A percentile compares a stretch with the other conserved stretches of the same genome.
Evolutionary conservation across 2,113 vertebrate species (phyloP).

Genomic region (Mugil cephalus): DNA sequence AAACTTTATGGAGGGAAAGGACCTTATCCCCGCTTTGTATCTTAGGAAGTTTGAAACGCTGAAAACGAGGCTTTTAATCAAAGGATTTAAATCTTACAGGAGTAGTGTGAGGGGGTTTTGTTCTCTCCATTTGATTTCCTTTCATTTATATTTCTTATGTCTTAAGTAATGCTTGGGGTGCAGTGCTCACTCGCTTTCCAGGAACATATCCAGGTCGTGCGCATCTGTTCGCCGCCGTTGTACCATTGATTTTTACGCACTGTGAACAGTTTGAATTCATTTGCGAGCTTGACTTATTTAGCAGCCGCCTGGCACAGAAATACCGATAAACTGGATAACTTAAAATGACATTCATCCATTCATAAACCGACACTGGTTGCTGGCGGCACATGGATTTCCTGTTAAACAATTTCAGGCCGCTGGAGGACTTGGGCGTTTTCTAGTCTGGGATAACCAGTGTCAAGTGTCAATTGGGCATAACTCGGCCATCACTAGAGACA

Average conservation of each 20-base stretch:
- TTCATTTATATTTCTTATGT: neutral
- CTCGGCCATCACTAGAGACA: neutral
- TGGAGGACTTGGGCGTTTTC: neutral
- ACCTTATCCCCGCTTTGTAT: too few species aligned
- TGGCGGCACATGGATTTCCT: neutral
- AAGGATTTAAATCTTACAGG: too few species aligned
- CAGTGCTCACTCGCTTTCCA: neutral
- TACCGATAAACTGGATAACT: neutral
- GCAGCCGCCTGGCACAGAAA: neutral
- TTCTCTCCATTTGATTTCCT: too few species aligned
- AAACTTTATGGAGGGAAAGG: too few species aligned
- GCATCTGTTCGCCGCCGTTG: neutral
- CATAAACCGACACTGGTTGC: neutral
- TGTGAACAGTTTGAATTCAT: neutral
- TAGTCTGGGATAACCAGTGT: neutral
- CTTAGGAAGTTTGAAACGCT: too few species aligned
- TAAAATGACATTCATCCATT: neutral
- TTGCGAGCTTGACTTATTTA: neutral
- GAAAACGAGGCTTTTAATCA: too few species aligned
- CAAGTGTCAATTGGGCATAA: neutral
- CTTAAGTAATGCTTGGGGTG: slow-evolving; percentile 1
- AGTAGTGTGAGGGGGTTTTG: too few species aligned
- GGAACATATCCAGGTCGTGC: neutral
- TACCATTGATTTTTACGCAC: slow-evolving; percentile 27
- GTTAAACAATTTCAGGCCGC: too few species aligned